Conservation (phyloP, 2,113 vertebrate species). For the Coryphaenoides rupestris region DNA sequence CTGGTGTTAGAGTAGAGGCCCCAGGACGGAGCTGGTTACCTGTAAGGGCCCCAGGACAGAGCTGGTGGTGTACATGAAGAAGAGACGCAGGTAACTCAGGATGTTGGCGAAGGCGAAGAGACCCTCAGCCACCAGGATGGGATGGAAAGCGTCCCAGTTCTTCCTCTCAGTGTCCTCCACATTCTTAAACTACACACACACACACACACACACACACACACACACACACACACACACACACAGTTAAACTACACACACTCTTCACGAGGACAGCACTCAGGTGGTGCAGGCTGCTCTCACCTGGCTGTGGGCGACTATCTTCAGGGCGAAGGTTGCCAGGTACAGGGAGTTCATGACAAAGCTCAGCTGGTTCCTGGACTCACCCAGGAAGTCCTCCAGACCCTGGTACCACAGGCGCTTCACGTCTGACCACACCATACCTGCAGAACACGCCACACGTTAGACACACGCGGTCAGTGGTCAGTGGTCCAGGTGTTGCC, state of each 20-base stretch:
- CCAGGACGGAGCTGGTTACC: slow-evolving; percentile 64
- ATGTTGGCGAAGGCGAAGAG: slow-evolving; percentile 97
- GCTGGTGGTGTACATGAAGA: slow-evolving; percentile 99
- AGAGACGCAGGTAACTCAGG: slow-evolving; percentile 94
- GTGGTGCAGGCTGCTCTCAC: too few relatives aligned
- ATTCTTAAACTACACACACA: slow-evolving; percentile 66
- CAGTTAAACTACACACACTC: too few relatives aligned
- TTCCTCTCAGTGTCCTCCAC: slow-evolving; percentile 84
- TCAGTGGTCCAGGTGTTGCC: too few relatives aligned
- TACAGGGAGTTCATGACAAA: slow-evolving; percentile 99
- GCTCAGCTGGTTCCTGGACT: slow-evolving; percentile 96
- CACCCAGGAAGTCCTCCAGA: slow-evolving; percentile 94
- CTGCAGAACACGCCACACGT: slow-evolving; percentile 60
- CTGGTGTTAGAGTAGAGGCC: too few relatives aligned
- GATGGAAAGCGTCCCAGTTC: slow-evolving; percentile 97
- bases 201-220: background rate
- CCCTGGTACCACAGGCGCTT: slow-evolving; percentile 97
- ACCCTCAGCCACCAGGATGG: slow-evolving; percentile 93
- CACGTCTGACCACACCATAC: slow-evolving; percentile 99
- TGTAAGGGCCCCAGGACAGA: slow-evolving; percentile 95
- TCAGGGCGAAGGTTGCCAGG: slow-evolving; percentile 93
- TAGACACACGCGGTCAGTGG: slow-evolving; percentile 8
- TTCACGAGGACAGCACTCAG: too few relatives aligned
- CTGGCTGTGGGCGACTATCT: slow-evolving; percentile 96
- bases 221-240: background rate